A percentile compares a stretch with the other conserved stretches of the same genome.
These are phyloP conservation scores for Loriculus beryllinus DNA, from an alignment of 2,797 vertebrate species.

Conservation along the genomic window DNA sequence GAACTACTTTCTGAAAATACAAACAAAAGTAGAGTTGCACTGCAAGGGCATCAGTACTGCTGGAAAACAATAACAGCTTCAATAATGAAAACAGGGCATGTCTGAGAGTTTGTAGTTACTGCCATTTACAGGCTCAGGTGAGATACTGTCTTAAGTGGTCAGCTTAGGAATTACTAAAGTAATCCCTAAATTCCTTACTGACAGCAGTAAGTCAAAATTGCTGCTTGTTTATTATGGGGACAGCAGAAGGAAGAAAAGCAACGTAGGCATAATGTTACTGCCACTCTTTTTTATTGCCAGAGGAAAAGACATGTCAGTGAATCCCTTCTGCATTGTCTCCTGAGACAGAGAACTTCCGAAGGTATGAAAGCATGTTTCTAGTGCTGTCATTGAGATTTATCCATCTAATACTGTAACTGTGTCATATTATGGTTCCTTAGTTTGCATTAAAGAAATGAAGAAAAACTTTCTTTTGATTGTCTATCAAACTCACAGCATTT, in stretches of 20 bases:
- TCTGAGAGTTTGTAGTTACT: neutral
- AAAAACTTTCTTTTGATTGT: neutral
- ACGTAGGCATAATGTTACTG: neutral
- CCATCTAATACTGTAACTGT: too few relatives aligned
- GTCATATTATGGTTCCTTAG: neutral
- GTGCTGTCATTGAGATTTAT: neutral
- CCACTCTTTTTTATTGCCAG: neutral
- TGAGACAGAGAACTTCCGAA: neutral
- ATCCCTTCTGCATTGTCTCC: neutral
- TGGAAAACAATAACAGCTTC: neutral
- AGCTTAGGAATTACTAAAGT: neutral
- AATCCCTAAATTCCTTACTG: neutral
- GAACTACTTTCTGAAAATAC: neutral
- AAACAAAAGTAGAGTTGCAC: neutral
- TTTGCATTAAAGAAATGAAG: neutral
- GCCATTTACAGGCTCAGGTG: neutral
- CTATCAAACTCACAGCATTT: neutral
- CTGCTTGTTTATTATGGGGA: accelerated
- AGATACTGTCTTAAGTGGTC: neutral
- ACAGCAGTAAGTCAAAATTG: neutral
- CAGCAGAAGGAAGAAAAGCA: neutral
- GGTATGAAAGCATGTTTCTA: neutral
- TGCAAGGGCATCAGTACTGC: neutral
- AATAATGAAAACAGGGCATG: neutral
- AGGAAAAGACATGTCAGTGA: neutral